These are phyloP conservation scores for Esox lucius DNA, from an alignment of 2,797 vertebrate genomes.

Conservation along the genomic window DNA sequence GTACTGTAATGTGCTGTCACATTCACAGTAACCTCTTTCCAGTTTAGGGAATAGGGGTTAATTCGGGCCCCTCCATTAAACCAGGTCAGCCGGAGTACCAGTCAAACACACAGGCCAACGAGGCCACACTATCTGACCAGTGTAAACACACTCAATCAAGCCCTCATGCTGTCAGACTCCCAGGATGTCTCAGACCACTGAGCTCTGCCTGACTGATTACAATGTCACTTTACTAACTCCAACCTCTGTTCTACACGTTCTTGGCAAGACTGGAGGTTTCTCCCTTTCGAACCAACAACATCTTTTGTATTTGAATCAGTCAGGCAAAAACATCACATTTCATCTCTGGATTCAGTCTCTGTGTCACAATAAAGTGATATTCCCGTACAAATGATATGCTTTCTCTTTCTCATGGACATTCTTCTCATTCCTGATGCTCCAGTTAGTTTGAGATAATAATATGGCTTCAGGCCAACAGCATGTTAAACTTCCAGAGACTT, in stretches of 20 bases:
- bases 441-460: neutral
- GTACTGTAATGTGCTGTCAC: no score
- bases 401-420: neutral
- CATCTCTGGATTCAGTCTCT: neutral
- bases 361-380: neutral
- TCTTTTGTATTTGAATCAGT: neutral
- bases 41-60: no score
- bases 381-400: neutral
- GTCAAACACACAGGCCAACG: neutral
- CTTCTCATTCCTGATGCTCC: neutral
- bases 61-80: neutral
- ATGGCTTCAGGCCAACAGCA: neutral
- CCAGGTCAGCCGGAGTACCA: neutral
- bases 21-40: no score
- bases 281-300: neutral
- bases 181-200: neutral
- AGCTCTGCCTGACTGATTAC: slow-evolving; percentile 6
- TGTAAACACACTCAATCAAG: slow-evolving; percentile 7
- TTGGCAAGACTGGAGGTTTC: neutral
- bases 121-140: slow-evolving; percentile 6
- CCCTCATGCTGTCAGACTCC: neutral
- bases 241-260: neutral
- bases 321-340: neutral
- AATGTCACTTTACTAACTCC: neutral
- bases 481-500: neutral